Evolutionary conservation across 1,140 invertebrate genomes (phyloP).

Genomic region (Pseudoatta argentina): DNA sequence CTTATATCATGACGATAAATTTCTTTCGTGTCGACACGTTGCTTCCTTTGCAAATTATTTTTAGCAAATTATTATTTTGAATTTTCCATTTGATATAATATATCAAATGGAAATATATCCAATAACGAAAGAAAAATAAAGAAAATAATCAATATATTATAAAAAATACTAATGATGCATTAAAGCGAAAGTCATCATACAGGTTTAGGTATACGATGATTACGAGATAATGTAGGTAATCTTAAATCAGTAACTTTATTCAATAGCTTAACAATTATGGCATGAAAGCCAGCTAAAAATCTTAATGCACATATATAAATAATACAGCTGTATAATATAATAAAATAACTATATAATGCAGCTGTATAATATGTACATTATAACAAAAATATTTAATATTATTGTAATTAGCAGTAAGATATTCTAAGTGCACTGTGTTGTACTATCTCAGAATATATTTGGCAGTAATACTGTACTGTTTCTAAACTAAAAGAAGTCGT

Average conservation of each 20-base stretch:
- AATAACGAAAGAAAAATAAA: neutral
- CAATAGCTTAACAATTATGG: conserved; percentile 39
- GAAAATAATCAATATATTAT: neutral
- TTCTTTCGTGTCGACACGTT: neutral
- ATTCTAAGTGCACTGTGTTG: conserved; percentile 35
- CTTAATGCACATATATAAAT: conserved; percentile 23
- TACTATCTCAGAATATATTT: conserved; percentile 4
- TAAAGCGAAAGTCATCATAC: neutral
- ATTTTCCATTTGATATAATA: neutral
- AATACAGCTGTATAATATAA: neutral
- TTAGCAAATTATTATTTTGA: neutral
- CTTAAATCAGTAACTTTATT: conserved; percentile 45
- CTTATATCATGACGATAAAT: neutral
- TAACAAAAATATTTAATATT: conserved; percentile 59
- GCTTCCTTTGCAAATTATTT: neutral
- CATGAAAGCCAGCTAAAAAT: conserved; percentile 20
- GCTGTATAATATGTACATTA: conserved; percentile 11
- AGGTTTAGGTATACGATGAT: neutral
- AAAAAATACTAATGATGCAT: neutral
- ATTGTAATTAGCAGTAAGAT: conserved; percentile 45
- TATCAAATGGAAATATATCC: too few species aligned
- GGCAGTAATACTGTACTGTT: conserved; percentile 32
- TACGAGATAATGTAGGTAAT: neutral
- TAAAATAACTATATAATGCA: neutral
- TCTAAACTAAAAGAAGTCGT: conserved; percentile 43